Conservation (phyloP, 2,797 vertebrate genomes). For the Setipinna tenuifilis region DNA sequence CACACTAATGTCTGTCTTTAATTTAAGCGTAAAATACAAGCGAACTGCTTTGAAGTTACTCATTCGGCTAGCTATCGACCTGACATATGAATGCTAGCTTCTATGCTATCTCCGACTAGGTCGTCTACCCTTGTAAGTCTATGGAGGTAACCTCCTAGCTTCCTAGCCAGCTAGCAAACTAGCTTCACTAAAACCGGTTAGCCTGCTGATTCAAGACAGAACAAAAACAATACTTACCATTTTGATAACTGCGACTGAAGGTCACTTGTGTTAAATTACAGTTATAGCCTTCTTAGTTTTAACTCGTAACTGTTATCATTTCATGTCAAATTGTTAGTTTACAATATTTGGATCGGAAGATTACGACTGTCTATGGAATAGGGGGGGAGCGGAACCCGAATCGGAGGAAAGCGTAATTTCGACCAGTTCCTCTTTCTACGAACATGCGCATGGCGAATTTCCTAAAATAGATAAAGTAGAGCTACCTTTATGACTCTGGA, state of each 20-base stretch:
- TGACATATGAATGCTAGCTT: slow-evolving; percentile 11
- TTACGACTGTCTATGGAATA: slow-evolving; percentile 43
- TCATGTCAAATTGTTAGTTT: slow-evolving; percentile 54
- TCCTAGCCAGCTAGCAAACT: slow-evolving; percentile 23
- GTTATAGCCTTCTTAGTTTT: slow-evolving; percentile 21
- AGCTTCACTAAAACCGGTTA: slow-evolving; percentile 30
- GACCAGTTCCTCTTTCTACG: slow-evolving; percentile 44
- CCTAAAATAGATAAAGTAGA: not conserved
- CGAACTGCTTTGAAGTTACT: not conserved
- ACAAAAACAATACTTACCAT: slow-evolving; percentile 50
- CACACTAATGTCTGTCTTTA: not conserved
- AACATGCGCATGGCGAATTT: slow-evolving; percentile 63
- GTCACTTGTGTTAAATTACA: slow-evolving; percentile 19
- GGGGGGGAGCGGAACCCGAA: slow-evolving; percentile 31
- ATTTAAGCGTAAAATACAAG: not conserved
- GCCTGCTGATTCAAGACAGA: not conserved
- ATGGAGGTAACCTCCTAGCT: not conserved
- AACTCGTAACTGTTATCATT: slow-evolving; percentile 43
- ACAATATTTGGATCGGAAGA: slow-evolving; percentile 31
- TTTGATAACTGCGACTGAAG: slow-evolving; percentile 38
- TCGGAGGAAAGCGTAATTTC: slow-evolving; percentile 43
- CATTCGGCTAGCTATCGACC: not conserved
- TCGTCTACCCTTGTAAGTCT: not conserved
- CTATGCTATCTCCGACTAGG: not conserved
- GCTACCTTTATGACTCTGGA: not conserved